Evolutionary conservation across 2,113 vertebrate species (phyloP).

Genomic region (Cryptotis parvus): DNA sequence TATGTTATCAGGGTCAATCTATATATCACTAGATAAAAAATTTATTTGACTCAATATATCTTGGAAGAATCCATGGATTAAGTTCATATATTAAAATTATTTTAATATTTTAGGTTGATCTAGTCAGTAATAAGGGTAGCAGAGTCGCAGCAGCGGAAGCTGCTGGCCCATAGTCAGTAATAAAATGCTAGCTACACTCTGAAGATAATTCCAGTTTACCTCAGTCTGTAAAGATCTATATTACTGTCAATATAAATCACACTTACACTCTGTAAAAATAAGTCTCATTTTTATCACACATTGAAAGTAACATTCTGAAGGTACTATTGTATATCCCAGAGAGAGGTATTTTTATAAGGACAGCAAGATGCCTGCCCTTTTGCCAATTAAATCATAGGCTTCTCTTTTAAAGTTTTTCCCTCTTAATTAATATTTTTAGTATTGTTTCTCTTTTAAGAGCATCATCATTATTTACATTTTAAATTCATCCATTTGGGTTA

Average conservation of each 20-base stretch:
- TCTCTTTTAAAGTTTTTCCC: not conserved
- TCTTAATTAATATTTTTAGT: slow-evolving; percentile 45
- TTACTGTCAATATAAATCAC: not conserved
- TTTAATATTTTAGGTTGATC: slow-evolving; percentile 44
- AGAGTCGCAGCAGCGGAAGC: too few relatives aligned
- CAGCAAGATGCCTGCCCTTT: slow-evolving; percentile 19
- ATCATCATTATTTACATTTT: slow-evolving; percentile 38
- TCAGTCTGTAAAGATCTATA: slow-evolving; percentile 12
- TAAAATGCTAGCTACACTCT: not conserved
- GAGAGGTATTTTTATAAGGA: slow-evolving; percentile 10
- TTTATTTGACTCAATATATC: not conserved
- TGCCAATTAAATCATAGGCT: not conserved
- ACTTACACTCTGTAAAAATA: not conserved
- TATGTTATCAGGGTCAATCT: too few relatives aligned
- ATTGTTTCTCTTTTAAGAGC: slow-evolving; percentile 54
- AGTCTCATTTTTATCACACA: slow-evolving; percentile 10
- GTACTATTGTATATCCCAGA: not conserved
- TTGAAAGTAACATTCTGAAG: slow-evolving; percentile 45
- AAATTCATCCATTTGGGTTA: slow-evolving; percentile 1
- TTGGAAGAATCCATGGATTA: slow-evolving; percentile 46
- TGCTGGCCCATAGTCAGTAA: slow-evolving; percentile 42
- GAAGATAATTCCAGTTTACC: slow-evolving; percentile 33
- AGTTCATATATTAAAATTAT: not conserved
- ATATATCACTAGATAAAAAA: slow-evolving; percentile 5
- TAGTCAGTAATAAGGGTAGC: slow-evolving; percentile 44